Conservation (phyloP, 2,888 invertebrate species). For the Nebria brevicollis region DNA sequence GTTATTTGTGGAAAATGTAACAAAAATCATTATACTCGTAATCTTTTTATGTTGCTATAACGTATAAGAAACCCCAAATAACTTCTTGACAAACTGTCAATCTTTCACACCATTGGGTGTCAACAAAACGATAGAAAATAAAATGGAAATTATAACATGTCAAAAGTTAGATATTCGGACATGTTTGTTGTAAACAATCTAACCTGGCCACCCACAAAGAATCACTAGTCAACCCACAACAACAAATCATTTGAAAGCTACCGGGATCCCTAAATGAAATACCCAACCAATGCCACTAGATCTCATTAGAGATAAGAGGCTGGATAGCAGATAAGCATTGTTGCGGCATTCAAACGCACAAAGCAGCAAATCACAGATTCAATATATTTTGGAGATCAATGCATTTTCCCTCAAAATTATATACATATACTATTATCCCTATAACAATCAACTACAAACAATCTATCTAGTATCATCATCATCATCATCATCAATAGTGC, state of each 20-base stretch:
- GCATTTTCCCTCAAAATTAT: background rate
- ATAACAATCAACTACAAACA: slow-evolving; percentile 59
- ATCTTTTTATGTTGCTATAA: background rate
- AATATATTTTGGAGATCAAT: slow-evolving; percentile 61
- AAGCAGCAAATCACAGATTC: slow-evolving; percentile 62
- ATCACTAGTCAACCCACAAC: slow-evolving; percentile 45
- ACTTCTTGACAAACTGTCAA: background rate
- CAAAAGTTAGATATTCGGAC: background rate
- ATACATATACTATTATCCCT: slow-evolving; percentile 53
- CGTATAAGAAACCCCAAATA: background rate
- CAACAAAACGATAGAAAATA: background rate
- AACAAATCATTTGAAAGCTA: background rate
- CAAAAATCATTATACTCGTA: background rate
- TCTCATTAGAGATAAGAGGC: slow-evolving; percentile 64
- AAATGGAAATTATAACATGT: background rate
- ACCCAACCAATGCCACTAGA: slow-evolving; percentile 52
- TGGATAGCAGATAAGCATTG: slow-evolving; percentile 56
- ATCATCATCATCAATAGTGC: background rate
- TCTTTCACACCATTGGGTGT: background rate
- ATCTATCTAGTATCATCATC: background rate
- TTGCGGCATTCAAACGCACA: slow-evolving; percentile 54
- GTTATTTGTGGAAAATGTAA: background rate
- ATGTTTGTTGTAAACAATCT: slow-evolving; percentile 3
- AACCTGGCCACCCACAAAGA: slow-evolving; percentile 19
- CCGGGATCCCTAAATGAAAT: background rate